Base-by-base conservation (phyloP, 1,140 invertebrate species). In the Pygmarrhopalites habei region DNA sequence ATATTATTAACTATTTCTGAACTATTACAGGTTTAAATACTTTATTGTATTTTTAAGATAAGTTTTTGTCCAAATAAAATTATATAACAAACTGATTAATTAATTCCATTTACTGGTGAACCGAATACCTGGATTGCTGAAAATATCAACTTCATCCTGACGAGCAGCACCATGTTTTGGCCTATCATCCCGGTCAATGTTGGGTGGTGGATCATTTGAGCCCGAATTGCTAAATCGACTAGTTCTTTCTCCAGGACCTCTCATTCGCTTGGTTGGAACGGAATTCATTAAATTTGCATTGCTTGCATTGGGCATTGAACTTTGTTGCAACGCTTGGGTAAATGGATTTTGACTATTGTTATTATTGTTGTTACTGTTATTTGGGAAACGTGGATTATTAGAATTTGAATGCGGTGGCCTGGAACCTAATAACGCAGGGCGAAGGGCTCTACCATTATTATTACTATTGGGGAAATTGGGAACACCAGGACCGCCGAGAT, bases 261-360 rank as follows among this genome's bases (percentile, higher is more conserved):
- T 25, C 21, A 35, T 32, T 56, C 30, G 35, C n/a, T 12, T 10
- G 12, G 4, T 26, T 52, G 14, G 44, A 46, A n/a, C 44, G 44
- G 15, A 7, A 28, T 15, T 15, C 49, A 52, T 52, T 26, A 52
- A 28, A 28, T 49, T 49, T 49, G 49, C 7, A 52, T 29, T 52
- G n/a, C n/a, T 52, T 19, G 49, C 14, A 52, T 23, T 56, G 10
- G 53, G 29, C 53, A 56, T 56, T 5, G 32, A 35, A 56, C 35
- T 56, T 39, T 56, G 29, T 56, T 56, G 53, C 25, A 66, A 55
- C 1, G 68, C 68, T 64, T 69, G 68, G 5, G 56, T 58, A 44
- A 69, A 69, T 28, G 65, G 63, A 46, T 68, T 68, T 41, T 52
- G 58, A 51, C 58, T 60, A 5, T 47, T n/a, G n/a, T 47, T 23